Evolutionary conservation across 2,797 vertebrate genomes (phyloP).

Genomic region (Fistularia commersonii): DNA sequence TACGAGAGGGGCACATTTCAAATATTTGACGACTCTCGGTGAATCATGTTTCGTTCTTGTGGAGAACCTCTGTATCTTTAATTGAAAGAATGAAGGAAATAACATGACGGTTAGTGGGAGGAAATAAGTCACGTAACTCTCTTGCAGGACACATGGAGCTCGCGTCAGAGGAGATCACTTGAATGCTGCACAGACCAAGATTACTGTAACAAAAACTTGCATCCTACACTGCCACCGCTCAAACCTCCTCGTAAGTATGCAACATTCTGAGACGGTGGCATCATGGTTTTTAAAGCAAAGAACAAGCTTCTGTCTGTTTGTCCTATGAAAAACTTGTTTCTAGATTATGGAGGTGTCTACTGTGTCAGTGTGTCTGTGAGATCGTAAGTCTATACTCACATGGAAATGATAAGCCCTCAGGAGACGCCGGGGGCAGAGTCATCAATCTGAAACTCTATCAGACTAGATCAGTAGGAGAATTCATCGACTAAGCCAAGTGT

Average conservation of each 20-base stretch:
- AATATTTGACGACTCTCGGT: too few species aligned
- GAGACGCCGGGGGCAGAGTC: constrained; percentile 57
- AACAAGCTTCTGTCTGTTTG: too few species aligned
- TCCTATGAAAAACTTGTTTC: too few species aligned
- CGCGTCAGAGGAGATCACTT: constrained; percentile 84
- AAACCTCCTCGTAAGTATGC: constrained; percentile 80
- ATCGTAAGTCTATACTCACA: constrained; percentile 65
- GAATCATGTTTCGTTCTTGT: too few species aligned
- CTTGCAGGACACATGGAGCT: constrained; percentile 84
- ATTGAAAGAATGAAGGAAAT: too few species aligned
- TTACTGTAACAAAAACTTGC: constrained; percentile 90
- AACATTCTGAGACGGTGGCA: not conserved
- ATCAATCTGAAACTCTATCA: constrained; percentile 77
- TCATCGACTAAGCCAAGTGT: constrained; percentile 58
- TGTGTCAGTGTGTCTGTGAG: too few species aligned
- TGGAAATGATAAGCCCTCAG: constrained; percentile 54
- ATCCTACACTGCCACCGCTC: constrained; percentile 87
- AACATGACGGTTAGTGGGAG: too few species aligned
- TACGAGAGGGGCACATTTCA: too few species aligned
- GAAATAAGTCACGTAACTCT: not conserved
- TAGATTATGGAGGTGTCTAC: too few species aligned
- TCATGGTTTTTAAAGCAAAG: too few species aligned
- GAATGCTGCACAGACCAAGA: constrained; percentile 93
- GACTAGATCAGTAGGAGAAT: constrained; percentile 54
- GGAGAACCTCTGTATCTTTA: too few species aligned